phyloP scores from a whole-genome alignment of 92 coral and sea anemone genomes.

The Phenganax marumi region DNA sequence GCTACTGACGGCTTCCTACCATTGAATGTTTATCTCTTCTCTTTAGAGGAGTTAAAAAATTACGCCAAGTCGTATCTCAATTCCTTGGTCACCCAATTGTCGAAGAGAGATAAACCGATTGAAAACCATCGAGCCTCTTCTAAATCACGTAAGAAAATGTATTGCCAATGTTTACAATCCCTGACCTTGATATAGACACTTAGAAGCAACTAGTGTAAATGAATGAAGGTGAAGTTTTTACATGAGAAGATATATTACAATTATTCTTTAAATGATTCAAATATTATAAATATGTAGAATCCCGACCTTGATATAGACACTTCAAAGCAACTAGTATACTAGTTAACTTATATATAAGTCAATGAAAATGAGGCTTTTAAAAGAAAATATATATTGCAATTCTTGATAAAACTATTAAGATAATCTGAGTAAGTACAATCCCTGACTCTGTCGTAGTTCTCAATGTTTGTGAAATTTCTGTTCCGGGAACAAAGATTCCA shows the following conservation, averaged over 20 bases:
- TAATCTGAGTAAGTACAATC: too few relatives aligned
- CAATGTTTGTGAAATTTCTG: neutral
- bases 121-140: neutral
- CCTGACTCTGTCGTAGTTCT: neutral
- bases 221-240: too few relatives aligned
- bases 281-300: neutral
- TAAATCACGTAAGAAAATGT: neutral
- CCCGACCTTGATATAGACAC: neutral
- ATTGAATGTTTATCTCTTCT: neutral
- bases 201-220: too few relatives aligned
- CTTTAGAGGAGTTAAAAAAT: slow-evolving; percentile 24
- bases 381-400: too few relatives aligned
- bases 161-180: neutral
- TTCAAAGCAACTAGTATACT: too few relatives aligned
- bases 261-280: too few relatives aligned
- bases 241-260: too few relatives aligned
- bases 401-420: too few relatives aligned
- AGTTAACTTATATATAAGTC: too few relatives aligned
- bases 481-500: neutral
- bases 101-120: neutral
- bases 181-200: neutral
- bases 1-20: neutral
- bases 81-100: slow-evolving; percentile 13
- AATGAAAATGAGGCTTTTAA: too few relatives aligned
- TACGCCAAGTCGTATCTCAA: slow-evolving; percentile 30